Percentiles rank a stretch among this genome's conserved stretches.
Evolutionary conservation across 2,797 vertebrate genomes (phyloP).

Genomic region (Scolopax rusticola): DNA sequence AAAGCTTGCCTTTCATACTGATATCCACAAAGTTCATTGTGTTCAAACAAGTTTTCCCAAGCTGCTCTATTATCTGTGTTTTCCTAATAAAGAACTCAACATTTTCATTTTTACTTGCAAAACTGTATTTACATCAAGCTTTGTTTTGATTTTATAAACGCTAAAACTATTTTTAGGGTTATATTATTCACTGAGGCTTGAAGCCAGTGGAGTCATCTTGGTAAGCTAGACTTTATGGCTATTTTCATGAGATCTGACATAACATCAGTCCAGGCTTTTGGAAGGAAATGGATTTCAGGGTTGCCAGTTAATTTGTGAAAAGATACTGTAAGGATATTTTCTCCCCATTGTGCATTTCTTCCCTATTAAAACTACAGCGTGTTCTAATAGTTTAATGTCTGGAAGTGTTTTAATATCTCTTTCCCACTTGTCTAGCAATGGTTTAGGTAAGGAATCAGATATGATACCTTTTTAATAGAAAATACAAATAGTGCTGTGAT

Average conservation of each 20-base stretch:
- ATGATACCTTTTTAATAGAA: not conserved
- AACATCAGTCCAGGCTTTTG: slow-evolving; percentile 31
- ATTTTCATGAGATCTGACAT: slow-evolving; percentile 43
- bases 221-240: slow-evolving; percentile 52
- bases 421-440: not conserved
- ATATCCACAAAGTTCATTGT: not conserved
- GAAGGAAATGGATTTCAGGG: slow-evolving; percentile 22
- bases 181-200: slow-evolving; percentile 32
- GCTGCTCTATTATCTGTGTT: not conserved
- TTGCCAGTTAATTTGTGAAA: slow-evolving; percentile 50
- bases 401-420: slow-evolving; percentile 15
- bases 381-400: slow-evolving; percentile 40
- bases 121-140: slow-evolving; percentile 22
- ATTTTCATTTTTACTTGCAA: slow-evolving; percentile 36
- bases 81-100: slow-evolving; percentile 9
- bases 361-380: not conserved
- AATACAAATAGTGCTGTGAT: not conserved
- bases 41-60: slow-evolving; percentile 23
- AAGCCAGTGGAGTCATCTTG: slow-evolving; percentile 23
- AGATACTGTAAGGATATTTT: slow-evolving; percentile 9
- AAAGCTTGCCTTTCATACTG: slow-evolving; percentile 20
- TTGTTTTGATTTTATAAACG: slow-evolving; percentile 48
- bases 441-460: slow-evolving; percentile 30
- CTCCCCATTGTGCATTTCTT: not conserved
- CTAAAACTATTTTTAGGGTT: slow-evolving; percentile 32